Evolutionary conservation across 2,797 vertebrate genomes (phyloP), one percentile per base, ranked within the genome.

Genomic region (Lates japonicus): DNA sequence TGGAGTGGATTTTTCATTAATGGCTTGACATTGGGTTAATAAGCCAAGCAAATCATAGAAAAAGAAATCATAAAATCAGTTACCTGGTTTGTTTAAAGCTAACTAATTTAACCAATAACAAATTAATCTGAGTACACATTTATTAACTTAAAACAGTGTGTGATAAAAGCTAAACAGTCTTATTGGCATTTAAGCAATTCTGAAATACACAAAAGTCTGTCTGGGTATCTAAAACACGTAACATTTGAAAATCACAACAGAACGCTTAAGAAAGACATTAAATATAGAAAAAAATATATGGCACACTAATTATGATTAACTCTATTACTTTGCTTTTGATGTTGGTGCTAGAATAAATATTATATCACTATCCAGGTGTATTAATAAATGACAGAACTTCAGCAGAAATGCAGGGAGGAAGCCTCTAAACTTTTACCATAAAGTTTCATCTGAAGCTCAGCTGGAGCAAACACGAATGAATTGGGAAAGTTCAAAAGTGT

Each of bases 401-500:
- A 70, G 62, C 35, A 75, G 22, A 52, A 41, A 48, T 31, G 44
- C 1, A 13, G 20, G 55, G 64, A 68, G 25, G 8, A 74, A 69
- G 17, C 13, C 31, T 81, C 12, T 64, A 73, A 70, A 74, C 54
- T 54, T 72, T 62, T 31, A 59, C 22, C n/a, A 66, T 52, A 82
- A 76, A 37, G 9, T 72, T 13, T 68, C 44, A 61, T 60, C 22
- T 69, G 63, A 77, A 69, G 61, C 61, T 68, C 12, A 35, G 69
- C 31, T 42, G 49, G 35, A 77, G 61, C 20, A 63, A 73, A 76
- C 19, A 49, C 35, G 49, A 70, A 67, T 54, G 63, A 77, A 67
- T 31, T 67, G 59, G 60, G n/a, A 70, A 84, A 76, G 81, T 86
- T 86, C 69, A 85, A 72, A 86, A 73, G 58, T 61, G 10, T 69